phyloP scores from a whole-genome alignment of 2,888 invertebrate species.

The Athripsodes cinereus region DNA sequence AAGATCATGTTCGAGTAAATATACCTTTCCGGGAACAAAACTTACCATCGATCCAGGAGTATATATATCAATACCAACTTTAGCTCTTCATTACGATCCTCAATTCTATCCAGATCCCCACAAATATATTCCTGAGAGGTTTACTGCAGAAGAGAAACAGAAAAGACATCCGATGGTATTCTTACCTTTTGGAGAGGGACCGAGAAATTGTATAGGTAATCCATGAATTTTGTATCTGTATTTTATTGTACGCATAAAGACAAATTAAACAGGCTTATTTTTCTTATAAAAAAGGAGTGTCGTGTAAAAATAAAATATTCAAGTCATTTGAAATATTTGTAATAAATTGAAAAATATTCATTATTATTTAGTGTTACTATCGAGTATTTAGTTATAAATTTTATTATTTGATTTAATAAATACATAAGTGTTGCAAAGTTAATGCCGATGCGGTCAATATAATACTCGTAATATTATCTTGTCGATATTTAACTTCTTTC shows the following conservation, averaged over 20 bases:
- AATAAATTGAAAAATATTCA: too few relatives aligned
- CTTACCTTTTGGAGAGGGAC: slow-evolving; percentile 44
- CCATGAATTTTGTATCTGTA: neutral
- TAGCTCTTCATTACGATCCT: slow-evolving; percentile 40
- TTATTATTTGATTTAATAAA: too few relatives aligned
- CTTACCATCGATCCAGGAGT: slow-evolving; percentile 35
- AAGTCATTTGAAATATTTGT: too few relatives aligned
- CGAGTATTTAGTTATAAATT: too few relatives aligned
- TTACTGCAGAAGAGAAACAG: slow-evolving; percentile 34
- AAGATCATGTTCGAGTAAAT: slow-evolving; percentile 35
- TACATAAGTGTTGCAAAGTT: too few relatives aligned
- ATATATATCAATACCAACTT: slow-evolving; percentile 33
- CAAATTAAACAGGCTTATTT: neutral
- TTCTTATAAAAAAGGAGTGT: neutral
- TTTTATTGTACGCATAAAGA: neutral
- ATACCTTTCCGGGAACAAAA: slow-evolving; percentile 37
- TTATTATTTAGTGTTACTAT: too few relatives aligned
- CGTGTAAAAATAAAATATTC: neutral
- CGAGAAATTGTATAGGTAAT: slow-evolving; percentile 41
- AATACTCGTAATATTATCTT: too few relatives aligned
- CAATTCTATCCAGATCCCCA: slow-evolving; percentile 40
- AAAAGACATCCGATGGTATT: slow-evolving; percentile 35
- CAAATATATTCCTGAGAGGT: slow-evolving; percentile 45
- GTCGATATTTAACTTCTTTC: too few relatives aligned
- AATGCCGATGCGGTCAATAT: too few relatives aligned